Evolutionary conservation across 2,797 vertebrate genomes (phyloP), one percentile per base, ranked within the genome.

Genomic region (Urosaurus nigricauda): DNA sequence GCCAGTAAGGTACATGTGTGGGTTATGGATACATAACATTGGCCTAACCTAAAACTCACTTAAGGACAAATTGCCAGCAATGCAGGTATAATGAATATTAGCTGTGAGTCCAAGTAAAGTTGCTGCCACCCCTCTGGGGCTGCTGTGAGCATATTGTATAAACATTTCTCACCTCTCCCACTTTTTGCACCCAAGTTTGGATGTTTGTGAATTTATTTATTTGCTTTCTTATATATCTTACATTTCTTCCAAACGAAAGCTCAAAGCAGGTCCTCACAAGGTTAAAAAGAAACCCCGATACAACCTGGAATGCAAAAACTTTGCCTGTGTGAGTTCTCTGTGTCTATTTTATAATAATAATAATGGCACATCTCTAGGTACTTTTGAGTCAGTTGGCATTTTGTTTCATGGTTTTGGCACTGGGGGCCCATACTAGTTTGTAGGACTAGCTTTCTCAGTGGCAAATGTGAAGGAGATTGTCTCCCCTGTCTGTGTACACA

Each of bases 381-480:
- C 8, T 82, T 77, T 75, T 85, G 35, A 56, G 47, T 11, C 8
- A 40, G 43, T 56, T 86, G 80, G n/a, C 60, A 51, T 86, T 75
- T 75, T 80, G 56, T 74, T 85, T 73, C 17, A 47, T 85, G 56
- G 56, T 53, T 75, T 85, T 86, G 58, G 84, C 77, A 19, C 47
- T 8, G 73, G 74, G 4, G 29, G 24, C 17, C 43, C 19, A 19
- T 14, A 32, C 47, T 35, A 7, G 26, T 70, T 80, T 24, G 2
- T 16, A 63, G 37, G 4, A 68, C 16, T 19, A 29, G 37, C 8
- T 26, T 29, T 51, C 51, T 43, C 65, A 84, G 24, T 21, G 56
- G 53, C 35, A 47, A 73, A 35, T n/a, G 53, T 51, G 58, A 17
- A 17, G 37, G 71, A 53, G 51, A 35, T 51, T 53, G 32, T 47